Evolutionary conservation across 2,888 invertebrate species (phyloP).

Genomic region (Acrocyrtus sp.): DNA sequence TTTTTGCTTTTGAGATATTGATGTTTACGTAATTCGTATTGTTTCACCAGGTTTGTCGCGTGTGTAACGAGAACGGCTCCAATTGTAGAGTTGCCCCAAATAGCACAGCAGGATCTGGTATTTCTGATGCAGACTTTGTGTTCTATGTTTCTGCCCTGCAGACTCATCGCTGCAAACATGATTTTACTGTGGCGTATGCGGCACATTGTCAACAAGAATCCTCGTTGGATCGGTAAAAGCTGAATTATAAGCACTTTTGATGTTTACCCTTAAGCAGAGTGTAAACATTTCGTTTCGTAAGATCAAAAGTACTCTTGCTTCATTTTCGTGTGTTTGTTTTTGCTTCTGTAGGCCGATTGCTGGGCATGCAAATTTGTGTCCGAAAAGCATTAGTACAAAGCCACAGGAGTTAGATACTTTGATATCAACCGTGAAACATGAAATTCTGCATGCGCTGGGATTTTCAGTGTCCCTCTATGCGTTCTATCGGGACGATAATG

Average conservation of each 20-base stretch:
- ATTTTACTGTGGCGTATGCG: conserved; percentile 61
- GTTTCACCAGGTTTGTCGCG: conserved; percentile 78
- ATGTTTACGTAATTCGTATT: not conserved
- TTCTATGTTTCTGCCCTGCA: conserved; percentile 96
- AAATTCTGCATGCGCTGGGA: conserved; percentile 96
- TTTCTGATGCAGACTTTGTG: conserved; percentile 89
- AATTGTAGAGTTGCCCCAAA: conserved; percentile 70
- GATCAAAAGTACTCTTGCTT: not conserved
- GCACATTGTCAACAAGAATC: conserved; percentile 98
- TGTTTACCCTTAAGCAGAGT: not conserved
- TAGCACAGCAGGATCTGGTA: conserved; percentile 73
- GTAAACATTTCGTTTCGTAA: not conserved
- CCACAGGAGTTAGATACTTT: conserved; percentile 90
- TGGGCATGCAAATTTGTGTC: conserved; percentile 98
- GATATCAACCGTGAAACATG: conserved; percentile 97
- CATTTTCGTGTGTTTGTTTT: conserved; percentile 39
- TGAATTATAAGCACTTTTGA: too few relatives aligned
- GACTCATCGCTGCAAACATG: conserved; percentile 84
- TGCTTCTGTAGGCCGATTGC: conserved; percentile 85
- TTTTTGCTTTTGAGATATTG: not conserved
- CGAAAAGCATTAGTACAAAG: conserved; percentile 90
- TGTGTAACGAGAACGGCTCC: conserved; percentile 87
- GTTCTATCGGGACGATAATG: conserved; percentile 92
- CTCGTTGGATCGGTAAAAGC: conserved; percentile 83
- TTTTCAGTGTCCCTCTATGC: conserved; percentile 97